Evolutionary conservation across 2,888 invertebrate species (phyloP), one percentile per base, ranked within the genome.

Genomic region (Polymixis lichenea): DNA sequence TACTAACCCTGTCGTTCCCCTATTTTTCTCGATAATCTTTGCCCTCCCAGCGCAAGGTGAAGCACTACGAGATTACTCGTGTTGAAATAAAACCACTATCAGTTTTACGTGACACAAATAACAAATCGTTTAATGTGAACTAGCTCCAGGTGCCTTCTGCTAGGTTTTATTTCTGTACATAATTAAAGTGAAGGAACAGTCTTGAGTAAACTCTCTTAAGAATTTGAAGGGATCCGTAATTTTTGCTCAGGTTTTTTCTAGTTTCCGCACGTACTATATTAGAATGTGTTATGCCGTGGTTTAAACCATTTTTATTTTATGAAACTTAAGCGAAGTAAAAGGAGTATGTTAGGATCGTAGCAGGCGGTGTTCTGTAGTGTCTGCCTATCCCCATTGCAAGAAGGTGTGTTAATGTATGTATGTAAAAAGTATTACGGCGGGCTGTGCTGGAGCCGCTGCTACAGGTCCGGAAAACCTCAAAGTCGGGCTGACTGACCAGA

Each of bases 61-160:
- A 87, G 78, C 83, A 84, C 84, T 75, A 69, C 84, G 82, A 80
- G 88, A 91, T 90, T 88, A 89, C 85, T 84, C 85, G 80, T 82
- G 85, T 89, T 80, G 77, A 74, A 88, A 89, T 90, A 90, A 89
- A 88, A 82, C 83, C 84, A 84, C 83, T 86, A 86, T 80, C 79
- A 78, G 77, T 65, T 86, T 80, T 64, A 88, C 89, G 89, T 88
- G 89, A 87, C 76, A 73, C 64, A 78, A 87, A 82, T 89, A 82
- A 75, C 62, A 80, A 89, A 72, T 79, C 78, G 71, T 66, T 79
- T 67, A 77, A 77, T 51, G 76, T 81, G 56, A 71, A 80, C 58
- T 74, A 75, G 78, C 70, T 73, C 8, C 56, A 11, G 46, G n/a
- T 66, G 28, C 72, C 69, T 65, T 77, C 74, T 73, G 72, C 9